Evolutionary conservation across 92 coral and sea anemone genomes (phyloP).

Genomic region (Diadumene lineata): DNA sequence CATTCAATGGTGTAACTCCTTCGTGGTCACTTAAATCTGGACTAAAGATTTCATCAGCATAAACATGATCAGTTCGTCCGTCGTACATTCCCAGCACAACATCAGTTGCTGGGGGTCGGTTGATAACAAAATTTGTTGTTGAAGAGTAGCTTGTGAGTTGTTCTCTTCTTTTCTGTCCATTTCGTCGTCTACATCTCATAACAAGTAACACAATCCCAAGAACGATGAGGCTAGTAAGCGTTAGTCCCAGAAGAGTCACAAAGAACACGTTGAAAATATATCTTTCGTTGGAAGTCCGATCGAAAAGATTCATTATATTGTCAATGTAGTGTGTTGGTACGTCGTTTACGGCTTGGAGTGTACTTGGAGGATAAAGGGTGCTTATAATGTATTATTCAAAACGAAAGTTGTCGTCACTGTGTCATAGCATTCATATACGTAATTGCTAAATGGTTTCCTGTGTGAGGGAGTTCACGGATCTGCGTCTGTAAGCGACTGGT

Average conservation of each 20-base stretch:
- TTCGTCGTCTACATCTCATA: conserved; percentile 32
- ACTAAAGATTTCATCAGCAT: conserved; percentile 46
- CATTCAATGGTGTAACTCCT: conserved; percentile 18
- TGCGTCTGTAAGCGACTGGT: no score
- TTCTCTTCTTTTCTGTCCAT: conserved; percentile 11
- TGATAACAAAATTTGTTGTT: conserved; percentile 42
- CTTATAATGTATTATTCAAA: background rate
- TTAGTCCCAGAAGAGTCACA: conserved; percentile 44
- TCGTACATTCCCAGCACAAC: conserved; percentile 48
- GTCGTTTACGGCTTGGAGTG: no score
- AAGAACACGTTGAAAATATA: conserved; percentile 54
- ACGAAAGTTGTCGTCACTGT: background rate
- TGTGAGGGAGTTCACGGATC: no score
- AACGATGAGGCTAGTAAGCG: conserved; percentile 20
- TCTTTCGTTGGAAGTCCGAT: conserved; percentile 27
- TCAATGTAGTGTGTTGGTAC: no score
- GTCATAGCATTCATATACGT: background rate
- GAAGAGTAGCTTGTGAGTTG: conserved; percentile 25
- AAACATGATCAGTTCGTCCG: conserved; percentile 17
- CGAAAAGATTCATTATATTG: conserved; percentile 23
- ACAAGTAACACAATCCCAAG: conserved; percentile 38
- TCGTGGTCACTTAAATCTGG: conserved; percentile 19
- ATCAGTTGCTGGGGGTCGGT: conserved; percentile 61
- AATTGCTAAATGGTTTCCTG: background rate
- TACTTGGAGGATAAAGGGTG: background rate